Percentiles rank a stretch among this genome's conserved stretches.
Evolutionary conservation across 2,113 vertebrate genomes (phyloP).

Genomic region (Eupsittula cactorum): DNA sequence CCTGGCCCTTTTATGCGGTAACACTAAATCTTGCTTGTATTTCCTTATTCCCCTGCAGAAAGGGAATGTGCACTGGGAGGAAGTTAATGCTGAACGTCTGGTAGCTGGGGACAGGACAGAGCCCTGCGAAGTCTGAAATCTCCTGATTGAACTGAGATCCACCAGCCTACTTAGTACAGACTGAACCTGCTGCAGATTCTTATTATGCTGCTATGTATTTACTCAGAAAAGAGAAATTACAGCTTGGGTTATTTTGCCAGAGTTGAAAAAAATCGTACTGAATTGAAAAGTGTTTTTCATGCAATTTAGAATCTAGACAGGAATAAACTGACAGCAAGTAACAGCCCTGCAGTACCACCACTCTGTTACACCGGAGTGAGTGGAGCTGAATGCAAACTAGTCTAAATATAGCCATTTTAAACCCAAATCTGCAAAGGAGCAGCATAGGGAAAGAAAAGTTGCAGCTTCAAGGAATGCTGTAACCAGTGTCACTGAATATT

Average conservation of each 20-base stretch:
- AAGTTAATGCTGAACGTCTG: neutral
- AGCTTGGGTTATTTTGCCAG: neutral
- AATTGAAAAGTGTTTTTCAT: neutral
- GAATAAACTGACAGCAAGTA: neutral
- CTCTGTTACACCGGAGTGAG: neutral
- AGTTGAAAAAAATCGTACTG: neutral
- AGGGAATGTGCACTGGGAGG: neutral
- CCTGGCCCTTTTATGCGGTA: neutral
- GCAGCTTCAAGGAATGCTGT: neutral
- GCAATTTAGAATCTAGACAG: neutral
- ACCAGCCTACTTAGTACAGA: neutral
- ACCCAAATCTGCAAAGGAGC: neutral
- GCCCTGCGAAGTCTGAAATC: neutral
- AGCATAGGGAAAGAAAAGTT: neutral
- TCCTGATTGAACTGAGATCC: neutral
- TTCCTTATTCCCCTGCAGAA: neutral
- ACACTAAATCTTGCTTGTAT: neutral
- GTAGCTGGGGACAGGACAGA: neutral
- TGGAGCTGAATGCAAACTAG: neutral
- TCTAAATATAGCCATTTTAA: neutral
- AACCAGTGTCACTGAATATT: neutral
- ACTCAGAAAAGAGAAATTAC: neutral
- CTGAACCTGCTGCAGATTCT: neutral
- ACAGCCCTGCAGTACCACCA: neutral
- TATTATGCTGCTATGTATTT: fast-evolving